Evolutionary conservation across 2,888 invertebrate species (phyloP).

Genomic region (Teleogryllus oceanicus): DNA sequence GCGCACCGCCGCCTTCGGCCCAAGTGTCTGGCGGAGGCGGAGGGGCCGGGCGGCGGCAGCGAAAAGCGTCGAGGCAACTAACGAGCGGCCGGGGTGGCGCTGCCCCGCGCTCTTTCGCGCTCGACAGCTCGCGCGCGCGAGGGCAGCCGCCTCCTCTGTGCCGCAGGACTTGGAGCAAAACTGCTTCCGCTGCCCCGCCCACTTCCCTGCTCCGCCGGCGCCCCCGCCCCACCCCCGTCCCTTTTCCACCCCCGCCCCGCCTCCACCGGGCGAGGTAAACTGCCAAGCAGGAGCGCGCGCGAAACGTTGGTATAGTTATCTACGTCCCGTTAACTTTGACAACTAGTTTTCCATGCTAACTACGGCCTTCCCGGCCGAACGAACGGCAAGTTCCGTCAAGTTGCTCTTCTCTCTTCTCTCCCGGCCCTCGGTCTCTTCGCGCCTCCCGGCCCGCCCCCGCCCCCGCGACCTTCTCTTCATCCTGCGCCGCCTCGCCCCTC

Average conservation of each 20-base stretch:
- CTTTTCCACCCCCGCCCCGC: not conserved
- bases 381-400: not conserved
- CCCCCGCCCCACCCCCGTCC: not conserved
- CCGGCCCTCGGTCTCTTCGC: not conserved
- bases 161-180: not conserved
- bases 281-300: constrained; percentile 18
- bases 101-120: too few species aligned
- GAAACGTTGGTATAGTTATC: constrained; percentile 10
- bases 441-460: not conserved
- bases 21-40: too few species aligned
- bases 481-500: not conserved
- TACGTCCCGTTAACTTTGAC: constrained; percentile 4
- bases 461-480: not conserved
- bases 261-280: not conserved
- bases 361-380: not conserved
- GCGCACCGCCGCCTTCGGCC: too few species aligned
- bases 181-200: not conserved
- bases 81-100: too few species aligned
- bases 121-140: too few species aligned
- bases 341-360: constrained; percentile 18
- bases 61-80: too few species aligned
- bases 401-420: not conserved
- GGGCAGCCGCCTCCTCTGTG: too few species aligned
- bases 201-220: not conserved
- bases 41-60: too few species aligned